Evolutionary conservation across 2,888 invertebrate genomes (phyloP).

Genomic region (Drosophila putrida): DNA sequence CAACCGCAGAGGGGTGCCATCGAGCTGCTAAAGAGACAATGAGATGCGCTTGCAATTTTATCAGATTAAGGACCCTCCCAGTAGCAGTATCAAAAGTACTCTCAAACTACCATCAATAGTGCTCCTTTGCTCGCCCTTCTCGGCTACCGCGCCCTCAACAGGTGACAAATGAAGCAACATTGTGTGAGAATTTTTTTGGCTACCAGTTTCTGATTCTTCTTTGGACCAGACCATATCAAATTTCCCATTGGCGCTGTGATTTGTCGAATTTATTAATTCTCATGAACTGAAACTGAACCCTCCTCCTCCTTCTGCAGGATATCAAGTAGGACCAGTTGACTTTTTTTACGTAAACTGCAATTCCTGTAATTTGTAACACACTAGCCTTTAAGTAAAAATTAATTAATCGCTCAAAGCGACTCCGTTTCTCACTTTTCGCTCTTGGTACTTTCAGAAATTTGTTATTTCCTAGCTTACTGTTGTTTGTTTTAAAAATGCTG

Average conservation of each 20-base stretch:
- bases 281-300: constrained; percentile 69
- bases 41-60: constrained; percentile 73
- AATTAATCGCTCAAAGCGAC: no score
- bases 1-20: constrained; percentile 57
- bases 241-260: constrained; percentile 79
- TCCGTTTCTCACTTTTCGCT: no score
- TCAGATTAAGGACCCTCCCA: constrained; percentile 66
- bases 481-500: neutral
- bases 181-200: constrained; percentile 74
- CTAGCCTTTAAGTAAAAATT: constrained; percentile 28
- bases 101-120: neutral
- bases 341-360: constrained; percentile 11
- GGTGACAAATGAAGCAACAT: constrained; percentile 62
- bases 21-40: constrained; percentile 48
- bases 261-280: constrained; percentile 70
- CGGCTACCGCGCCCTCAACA: constrained; percentile 63
- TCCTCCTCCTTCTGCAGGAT: constrained; percentile 19
- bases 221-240: constrained; percentile 61
- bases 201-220: constrained; percentile 43
- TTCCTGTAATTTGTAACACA: constrained; percentile 3
- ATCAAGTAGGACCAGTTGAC: constrained; percentile 19
- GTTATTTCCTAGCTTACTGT: neutral
- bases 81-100: constrained; percentile 31
- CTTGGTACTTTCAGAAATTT: no score
- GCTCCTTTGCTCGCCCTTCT: constrained; percentile 32